Percentiles rank a stretch among this genome's conserved stretches.
Evolutionary conservation across 2,888 invertebrate genomes (phyloP).

Genomic region (Cactoblastis cactorum): DNA sequence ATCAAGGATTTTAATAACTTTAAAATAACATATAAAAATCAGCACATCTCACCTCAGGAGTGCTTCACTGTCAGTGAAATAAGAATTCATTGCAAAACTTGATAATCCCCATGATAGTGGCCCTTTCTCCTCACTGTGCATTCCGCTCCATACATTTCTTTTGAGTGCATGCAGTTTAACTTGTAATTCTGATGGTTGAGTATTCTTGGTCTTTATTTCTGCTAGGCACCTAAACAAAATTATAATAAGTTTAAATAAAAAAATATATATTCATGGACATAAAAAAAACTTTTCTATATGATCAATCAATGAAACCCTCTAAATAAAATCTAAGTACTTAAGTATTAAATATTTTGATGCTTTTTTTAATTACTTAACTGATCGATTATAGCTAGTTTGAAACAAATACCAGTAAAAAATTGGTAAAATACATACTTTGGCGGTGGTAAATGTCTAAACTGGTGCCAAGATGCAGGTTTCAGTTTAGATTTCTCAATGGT

Average conservation of each 20-base stretch:
- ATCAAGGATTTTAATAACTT: too few species aligned
- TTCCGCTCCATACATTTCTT: slow-evolving; percentile 87
- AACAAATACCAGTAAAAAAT: too few species aligned
- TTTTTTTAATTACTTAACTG: too few species aligned
- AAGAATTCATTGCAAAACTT: slow-evolving; percentile 74
- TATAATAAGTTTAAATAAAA: too few species aligned
- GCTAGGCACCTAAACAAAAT: slow-evolving; percentile 50
- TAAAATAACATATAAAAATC: background rate
- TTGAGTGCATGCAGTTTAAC: slow-evolving; percentile 83
- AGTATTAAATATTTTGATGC: too few species aligned
- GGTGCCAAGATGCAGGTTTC: slow-evolving; percentile 74
- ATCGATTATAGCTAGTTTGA: too few species aligned
- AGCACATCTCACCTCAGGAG: slow-evolving; percentile 70
- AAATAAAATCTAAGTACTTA: too few species aligned
- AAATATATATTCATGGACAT: background rate
- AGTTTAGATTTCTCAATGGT: slow-evolving; percentile 58
- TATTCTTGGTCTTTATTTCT: slow-evolving; percentile 59
- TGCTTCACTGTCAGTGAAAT: slow-evolving; percentile 78
- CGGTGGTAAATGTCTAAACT: slow-evolving; percentile 65
- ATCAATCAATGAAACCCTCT: too few species aligned
- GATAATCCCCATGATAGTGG: slow-evolving; percentile 85
- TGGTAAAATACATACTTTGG: slow-evolving; percentile 52
- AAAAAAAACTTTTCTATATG: too few species aligned
- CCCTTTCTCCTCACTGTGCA: slow-evolving; percentile 67
- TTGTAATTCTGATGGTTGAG: slow-evolving; percentile 81